Evolutionary conservation across 2,113 vertebrate genomes (phyloP), one percentile per base, ranked within the genome.

Genomic region (Pterophyllum scalare): DNA sequence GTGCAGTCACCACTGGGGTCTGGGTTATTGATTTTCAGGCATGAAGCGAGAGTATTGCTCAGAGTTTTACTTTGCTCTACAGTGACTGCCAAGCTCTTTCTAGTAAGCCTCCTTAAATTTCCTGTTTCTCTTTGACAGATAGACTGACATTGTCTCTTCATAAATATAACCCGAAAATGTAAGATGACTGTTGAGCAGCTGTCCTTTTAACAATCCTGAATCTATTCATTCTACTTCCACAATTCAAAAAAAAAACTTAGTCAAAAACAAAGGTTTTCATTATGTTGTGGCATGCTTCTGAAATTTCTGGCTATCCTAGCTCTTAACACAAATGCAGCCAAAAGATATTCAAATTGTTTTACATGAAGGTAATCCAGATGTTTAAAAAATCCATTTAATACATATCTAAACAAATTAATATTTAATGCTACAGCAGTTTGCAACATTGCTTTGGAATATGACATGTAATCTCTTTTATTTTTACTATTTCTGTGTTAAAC

Each of bases 21-120:
- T 87, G 87, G 78, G 67, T 90, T 90, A 92, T 88, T 91, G 90
- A 91, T 91, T 89, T 91, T 86, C 84, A 91, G 81, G 24, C 87
- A 82, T 61, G 79, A 87, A 85, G 75, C 77, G 65, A 22, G 38
- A 93, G 91, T 91, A 90, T 85, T 85, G 84, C 87, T 78, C 84
- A 89, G 75, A 67, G 74, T 88, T 88, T 87, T 76, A 38, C 57
- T 89, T 84, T 81, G 75, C 78, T 89, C 52, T 81, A 58, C 83
- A 31, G 11, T 46, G 81, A 22, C 43, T 88, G 88, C 87, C 84
- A 89, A 87, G 35, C 82, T 65, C 74, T 82, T 83, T 91, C 62
- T 75, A 65, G 62, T 62, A 80, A 80, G 75, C 74, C 79, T 84
- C 62, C 57, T 90, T 33, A 67, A 59, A 20, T 87, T 88, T 85